Evolutionary conservation across 1,140 invertebrate species (phyloP), one percentile per base, ranked within the genome.

Genomic region (Pemphigus obesinymphae): DNA sequence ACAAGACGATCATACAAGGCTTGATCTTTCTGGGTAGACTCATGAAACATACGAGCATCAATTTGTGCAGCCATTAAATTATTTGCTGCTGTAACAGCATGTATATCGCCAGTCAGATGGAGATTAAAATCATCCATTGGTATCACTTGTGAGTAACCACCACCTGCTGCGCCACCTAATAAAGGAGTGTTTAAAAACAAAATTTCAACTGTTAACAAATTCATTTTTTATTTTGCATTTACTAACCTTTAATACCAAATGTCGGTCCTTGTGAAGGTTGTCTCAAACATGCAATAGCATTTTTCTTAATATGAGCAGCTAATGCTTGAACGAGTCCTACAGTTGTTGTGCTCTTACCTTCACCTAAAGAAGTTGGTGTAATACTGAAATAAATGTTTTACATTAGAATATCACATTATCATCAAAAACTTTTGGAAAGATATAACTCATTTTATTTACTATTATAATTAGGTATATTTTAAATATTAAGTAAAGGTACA

Each of bases 121-220:
- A 99, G 90, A 88, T 99, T 99, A 87, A 99, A 99, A 85, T 99
- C 98, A 88, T 99, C 97, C 98, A 99, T 99, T 0, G 98, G 98
- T 85, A 99, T 99, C 0, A 99, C 96, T 90, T 96, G 88, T 2
- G 92, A 91, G 88, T 99, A 99, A 29, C 97, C 97, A 83, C 97
- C 97, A 23, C 96, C 97, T 81, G 97, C 96, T 63, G 96, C 96
- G 17, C 96, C 96, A 66, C 96, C 92, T 92, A 82, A 34, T 83
- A 75, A 53, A 58, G n/a, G 3, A 37, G 2, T 23, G 10, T 55
- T 26, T 26, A 37, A 23, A 23, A 48, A 53, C 10, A 40, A 78
- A 23, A 76, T 5, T 3, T 26, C 6, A 40, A 55, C 37, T 34
- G 0, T 0, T 6, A 53, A 23, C 1, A 26, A 13, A 34, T 34